These are phyloP conservation scores for Melieria omissa DNA, from an alignment of 2,888 invertebrate genomes.

Conservation along the genomic window DNA sequence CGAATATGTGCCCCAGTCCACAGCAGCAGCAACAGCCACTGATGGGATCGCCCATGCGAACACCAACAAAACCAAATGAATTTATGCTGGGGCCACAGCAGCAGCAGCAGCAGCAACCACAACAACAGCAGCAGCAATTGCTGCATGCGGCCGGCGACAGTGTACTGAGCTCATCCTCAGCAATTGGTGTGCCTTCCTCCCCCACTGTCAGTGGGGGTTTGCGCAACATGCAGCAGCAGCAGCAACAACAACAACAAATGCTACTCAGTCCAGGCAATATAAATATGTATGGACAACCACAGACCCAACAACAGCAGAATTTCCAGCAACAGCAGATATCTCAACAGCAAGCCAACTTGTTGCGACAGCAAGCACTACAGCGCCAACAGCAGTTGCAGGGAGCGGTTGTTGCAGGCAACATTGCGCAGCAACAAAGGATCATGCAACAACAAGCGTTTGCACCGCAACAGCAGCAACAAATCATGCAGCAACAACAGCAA, in stretches of 20 bases:
- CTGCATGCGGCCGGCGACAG: constrained; percentile 35
- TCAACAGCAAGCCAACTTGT: constrained; percentile 42
- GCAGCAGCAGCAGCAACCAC: constrained; percentile 44
- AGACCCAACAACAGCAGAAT: constrained; percentile 45
- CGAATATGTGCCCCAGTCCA: constrained; percentile 48
- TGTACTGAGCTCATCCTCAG: constrained; percentile 47
- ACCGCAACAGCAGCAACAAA: constrained; percentile 48
- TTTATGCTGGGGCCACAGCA: constrained; percentile 49
- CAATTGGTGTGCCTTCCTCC: constrained; percentile 58
- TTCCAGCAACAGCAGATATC: constrained; percentile 51
- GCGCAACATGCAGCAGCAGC: constrained; percentile 51
- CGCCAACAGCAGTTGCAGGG: constrained; percentile 46
- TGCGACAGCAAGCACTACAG: constrained; percentile 50
- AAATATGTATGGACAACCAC: constrained; percentile 53
- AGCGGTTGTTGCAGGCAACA: constrained; percentile 30
- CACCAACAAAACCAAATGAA: constrained; percentile 54
- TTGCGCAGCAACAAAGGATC: constrained; percentile 41
- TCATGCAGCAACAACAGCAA: constrained; percentile 41
- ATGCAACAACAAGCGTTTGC: constrained; percentile 49
- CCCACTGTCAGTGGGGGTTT: constrained; percentile 51
- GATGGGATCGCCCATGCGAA: constrained; percentile 58
- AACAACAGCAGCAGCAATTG: constrained; percentile 34
- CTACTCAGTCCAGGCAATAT: constrained; percentile 56
- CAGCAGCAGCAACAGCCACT: constrained; percentile 46
- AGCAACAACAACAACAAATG: constrained; percentile 51